Percentiles rank a stretch among this genome's conserved stretches.
phyloP scores from a whole-genome alignment of 2,113 vertebrate species.

The Engystomops pustulosus region DNA sequence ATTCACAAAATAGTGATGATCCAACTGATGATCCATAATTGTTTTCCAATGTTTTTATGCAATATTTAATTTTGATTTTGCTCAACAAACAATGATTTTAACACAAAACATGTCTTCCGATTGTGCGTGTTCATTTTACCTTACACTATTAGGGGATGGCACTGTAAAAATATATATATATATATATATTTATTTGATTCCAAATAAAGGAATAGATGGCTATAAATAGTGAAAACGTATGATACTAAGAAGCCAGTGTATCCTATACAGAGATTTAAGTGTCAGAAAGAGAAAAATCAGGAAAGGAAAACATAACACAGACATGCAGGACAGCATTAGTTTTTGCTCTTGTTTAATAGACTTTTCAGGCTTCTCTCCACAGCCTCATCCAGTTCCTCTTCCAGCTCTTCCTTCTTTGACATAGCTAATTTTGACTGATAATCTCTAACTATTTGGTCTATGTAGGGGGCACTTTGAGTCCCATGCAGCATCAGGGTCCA shows the following conservation, averaged over 20 bases:
- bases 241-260: slow-evolving; percentile 74
- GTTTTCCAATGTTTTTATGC: too few relatives aligned
- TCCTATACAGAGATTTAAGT: slow-evolving; percentile 57
- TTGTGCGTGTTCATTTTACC: too few relatives aligned
- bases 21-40: too few relatives aligned
- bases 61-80: slow-evolving; percentile 3
- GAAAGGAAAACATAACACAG: slow-evolving; percentile 62
- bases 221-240: slow-evolving; percentile 75
- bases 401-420: slow-evolving; percentile 98
- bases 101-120: slow-evolving; percentile 86
- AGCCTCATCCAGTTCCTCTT: slow-evolving; percentile 96
- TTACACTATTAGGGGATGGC: slow-evolving; percentile 68
- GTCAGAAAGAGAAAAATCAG: slow-evolving; percentile 63
- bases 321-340: slow-evolving; percentile 79
- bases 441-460: slow-evolving; percentile 97
- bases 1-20: too few relatives aligned
- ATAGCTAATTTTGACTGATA: slow-evolving; percentile 99
- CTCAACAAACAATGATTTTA: slow-evolving; percentile 53
- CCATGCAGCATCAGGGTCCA: slow-evolving; percentile 99
- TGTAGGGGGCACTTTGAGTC: slow-evolving; percentile 97
- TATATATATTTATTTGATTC: slow-evolving; percentile 69
- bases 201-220: slow-evolving; percentile 74
- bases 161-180: slow-evolving; percentile 73
- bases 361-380: slow-evolving; percentile 95
- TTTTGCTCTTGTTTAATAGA: slow-evolving; percentile 91